Evolutionary conservation across 2,888 invertebrate genomes (phyloP).

Genomic region (Netelia virgata): DNA sequence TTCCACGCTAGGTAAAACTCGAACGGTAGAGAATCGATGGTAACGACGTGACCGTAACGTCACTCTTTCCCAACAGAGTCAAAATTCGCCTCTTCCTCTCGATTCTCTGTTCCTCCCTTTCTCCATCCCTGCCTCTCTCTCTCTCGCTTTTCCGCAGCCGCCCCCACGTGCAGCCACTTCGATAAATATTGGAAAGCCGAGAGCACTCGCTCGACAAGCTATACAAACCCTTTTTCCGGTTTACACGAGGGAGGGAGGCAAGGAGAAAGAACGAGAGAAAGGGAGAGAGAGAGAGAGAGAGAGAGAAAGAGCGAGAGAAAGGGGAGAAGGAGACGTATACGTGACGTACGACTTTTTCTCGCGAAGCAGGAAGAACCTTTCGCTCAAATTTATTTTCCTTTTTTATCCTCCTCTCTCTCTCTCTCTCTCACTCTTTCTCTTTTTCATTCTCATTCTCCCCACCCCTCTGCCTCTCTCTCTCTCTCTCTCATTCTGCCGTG

Average conservation of each 20-base stretch:
- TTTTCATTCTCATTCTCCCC: constrained; percentile 18
- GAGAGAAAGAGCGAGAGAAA: background rate
- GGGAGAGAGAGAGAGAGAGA: background rate
- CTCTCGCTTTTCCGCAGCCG: background rate
- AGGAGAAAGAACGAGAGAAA: background rate
- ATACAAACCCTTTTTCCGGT: constrained; percentile 45
- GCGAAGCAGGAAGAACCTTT: constrained; percentile 37
- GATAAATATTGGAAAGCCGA: constrained; percentile 62
- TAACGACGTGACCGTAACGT: constrained; percentile 61
- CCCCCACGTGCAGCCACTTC: constrained; percentile 23
- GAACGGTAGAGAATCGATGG: constrained; percentile 32
- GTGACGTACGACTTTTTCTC: constrained; percentile 51
- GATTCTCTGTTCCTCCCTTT: background rate
- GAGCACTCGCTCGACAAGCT: constrained; percentile 57
- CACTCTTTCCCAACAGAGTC: constrained; percentile 26
- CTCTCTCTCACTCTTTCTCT: background rate
- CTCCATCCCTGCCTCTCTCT: background rate
- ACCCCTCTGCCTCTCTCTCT: background rate
- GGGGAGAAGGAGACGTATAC: constrained; percentile 1
- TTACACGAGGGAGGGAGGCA: constrained; percentile 6
- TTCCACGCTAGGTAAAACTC: background rate
- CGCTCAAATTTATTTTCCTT: constrained; percentile 39
- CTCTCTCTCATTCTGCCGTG: background rate
- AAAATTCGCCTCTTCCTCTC: constrained; percentile 42
- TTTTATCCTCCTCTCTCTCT: background rate